A percentile compares a stretch with the other conserved stretches of the same genome.
Conservation (phyloP, 2,888 invertebrate genomes). For the Synergus japonicus region DNA sequence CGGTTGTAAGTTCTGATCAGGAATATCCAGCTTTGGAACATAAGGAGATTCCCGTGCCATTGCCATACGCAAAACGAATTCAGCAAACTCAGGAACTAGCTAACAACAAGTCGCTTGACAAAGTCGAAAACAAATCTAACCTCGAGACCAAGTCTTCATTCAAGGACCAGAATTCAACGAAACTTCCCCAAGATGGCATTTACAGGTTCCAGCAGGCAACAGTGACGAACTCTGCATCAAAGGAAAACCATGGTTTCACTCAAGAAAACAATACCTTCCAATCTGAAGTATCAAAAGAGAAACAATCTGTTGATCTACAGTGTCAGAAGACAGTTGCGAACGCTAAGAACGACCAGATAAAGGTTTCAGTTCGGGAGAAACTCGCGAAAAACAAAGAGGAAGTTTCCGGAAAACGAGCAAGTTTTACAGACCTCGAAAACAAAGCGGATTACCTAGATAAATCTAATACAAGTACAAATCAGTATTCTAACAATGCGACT, state of each 20-base stretch:
- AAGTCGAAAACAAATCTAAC: conserved; percentile 48
- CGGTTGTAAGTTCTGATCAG: conserved; percentile 81
- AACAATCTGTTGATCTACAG: conserved; percentile 51
- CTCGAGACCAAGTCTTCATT: conserved; percentile 48
- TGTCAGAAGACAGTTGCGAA: conserved; percentile 68
- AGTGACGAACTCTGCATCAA: conserved; percentile 55
- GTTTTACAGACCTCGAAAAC: conserved; percentile 65
- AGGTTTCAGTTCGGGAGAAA: conserved; percentile 67
- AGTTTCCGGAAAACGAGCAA: conserved; percentile 68
- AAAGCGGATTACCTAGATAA: conserved; percentile 59
- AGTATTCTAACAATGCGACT: conserved; percentile 54
- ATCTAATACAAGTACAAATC: conserved; percentile 55
- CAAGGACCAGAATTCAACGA: conserved; percentile 49
- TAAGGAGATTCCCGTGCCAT: conserved; percentile 66
- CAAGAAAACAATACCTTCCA: conserved; percentile 59
- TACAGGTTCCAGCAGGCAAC: conserved; percentile 64
- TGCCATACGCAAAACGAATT: conserved; percentile 65
- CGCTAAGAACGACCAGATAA: conserved; percentile 73
- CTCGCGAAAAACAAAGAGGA: conserved; percentile 68
- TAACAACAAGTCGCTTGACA: conserved; percentile 42
- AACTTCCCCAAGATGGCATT: conserved; percentile 61
- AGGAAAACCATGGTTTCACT: conserved; percentile 55
- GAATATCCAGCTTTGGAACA: conserved; percentile 70
- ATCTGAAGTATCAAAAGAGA: conserved; percentile 58
- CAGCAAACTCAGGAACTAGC: conserved; percentile 59